phyloP scores from a whole-genome alignment of 1,140 invertebrate genomes.

The Leptestheria dahalacensis region DNA sequence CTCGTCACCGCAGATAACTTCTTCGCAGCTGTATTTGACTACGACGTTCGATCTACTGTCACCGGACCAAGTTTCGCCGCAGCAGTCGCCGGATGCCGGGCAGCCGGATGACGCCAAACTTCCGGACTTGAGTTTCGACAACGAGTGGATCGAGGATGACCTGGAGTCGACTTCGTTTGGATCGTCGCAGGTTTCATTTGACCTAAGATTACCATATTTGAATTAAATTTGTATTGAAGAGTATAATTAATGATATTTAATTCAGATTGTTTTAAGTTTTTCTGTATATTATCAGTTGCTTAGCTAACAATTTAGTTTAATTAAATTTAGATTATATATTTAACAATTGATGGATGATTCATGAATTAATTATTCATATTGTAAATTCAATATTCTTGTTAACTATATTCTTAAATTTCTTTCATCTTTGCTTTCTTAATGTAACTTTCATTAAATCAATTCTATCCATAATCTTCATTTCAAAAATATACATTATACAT shows the following conservation, averaged over 20 bases:
- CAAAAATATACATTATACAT: too few relatives aligned
- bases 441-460: too few relatives aligned
- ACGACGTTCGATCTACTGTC: constrained; percentile 3
- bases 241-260: background rate
- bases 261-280: too few relatives aligned
- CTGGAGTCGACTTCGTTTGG: constrained; percentile 20
- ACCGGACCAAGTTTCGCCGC: background rate
- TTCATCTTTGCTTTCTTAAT: too few relatives aligned
- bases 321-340: background rate
- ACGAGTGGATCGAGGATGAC: constrained; percentile 25
- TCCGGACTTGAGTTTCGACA: background rate
- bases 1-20: background rate
- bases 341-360: background rate
- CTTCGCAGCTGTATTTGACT: background rate
- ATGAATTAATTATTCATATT: background rate
- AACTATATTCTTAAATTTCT: background rate
- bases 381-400: too few relatives aligned
- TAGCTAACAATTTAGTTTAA: background rate
- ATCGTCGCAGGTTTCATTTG: background rate
- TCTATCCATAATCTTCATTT: too few relatives aligned
- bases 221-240: background rate
- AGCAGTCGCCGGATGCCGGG: background rate
- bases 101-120: background rate
- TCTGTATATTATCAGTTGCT: background rate
- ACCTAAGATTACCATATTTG: background rate